Percentiles rank a stretch among this genome's conserved stretches.
Conservation (phyloP, 2,888 invertebrate species). For the Byasa hedistus region DNA sequence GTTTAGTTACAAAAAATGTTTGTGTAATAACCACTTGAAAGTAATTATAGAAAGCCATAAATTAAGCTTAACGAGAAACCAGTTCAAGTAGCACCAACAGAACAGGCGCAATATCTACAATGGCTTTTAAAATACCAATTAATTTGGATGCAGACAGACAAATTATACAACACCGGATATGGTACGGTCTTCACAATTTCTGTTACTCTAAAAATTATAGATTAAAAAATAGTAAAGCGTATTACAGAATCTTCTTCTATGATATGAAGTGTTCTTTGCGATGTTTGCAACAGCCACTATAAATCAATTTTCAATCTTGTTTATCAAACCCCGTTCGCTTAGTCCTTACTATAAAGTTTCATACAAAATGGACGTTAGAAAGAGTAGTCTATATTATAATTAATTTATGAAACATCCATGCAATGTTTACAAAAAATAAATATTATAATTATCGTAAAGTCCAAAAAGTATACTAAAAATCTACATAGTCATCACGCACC, state of each 20-base stretch:
- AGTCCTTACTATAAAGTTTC: too few species aligned
- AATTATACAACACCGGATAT: background rate
- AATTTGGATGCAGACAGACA: background rate
- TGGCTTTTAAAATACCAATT: conserved; percentile 9
- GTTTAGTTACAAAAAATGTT: conserved; percentile 12
- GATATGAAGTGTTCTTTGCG: too few species aligned
- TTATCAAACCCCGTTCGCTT: too few species aligned
- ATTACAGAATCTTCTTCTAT: too few species aligned
- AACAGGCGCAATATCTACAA: conserved; percentile 4
- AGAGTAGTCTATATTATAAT: too few species aligned
- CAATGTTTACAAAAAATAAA: too few species aligned
- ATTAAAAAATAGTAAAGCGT: too few species aligned
- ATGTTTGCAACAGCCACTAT: too few species aligned
- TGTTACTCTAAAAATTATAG: background rate
- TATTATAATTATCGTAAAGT: too few species aligned
- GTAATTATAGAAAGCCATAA: conserved; percentile 37
- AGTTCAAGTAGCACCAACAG: conserved; percentile 34
- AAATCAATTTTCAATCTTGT: too few species aligned
- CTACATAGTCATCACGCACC: background rate
- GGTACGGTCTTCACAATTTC: background rate
- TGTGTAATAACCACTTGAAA: conserved; percentile 25
- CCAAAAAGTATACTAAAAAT: background rate
- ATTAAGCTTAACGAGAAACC: conserved; percentile 44
- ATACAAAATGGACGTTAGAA: too few species aligned
- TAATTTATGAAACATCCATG: too few species aligned